Evolutionary conservation across 2,113 vertebrate genomes (phyloP).

Genomic region (Okapia johnstoni): DNA sequence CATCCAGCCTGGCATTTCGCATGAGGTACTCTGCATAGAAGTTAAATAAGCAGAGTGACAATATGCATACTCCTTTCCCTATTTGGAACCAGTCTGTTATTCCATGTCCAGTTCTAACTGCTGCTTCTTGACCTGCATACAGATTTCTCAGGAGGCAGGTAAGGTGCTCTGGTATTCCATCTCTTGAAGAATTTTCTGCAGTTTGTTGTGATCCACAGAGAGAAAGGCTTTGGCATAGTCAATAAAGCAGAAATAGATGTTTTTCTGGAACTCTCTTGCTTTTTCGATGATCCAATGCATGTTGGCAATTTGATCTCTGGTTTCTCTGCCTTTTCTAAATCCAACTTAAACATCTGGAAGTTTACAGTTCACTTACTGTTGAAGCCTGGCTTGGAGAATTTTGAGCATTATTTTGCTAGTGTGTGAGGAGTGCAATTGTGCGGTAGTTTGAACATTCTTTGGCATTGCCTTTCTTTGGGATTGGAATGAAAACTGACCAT

Average conservation of each 20-base stretch:
- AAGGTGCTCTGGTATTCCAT: neutral
- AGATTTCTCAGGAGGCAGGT: neutral
- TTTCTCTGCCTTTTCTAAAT: neutral
- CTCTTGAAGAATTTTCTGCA: neutral
- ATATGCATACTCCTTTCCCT: neutral
- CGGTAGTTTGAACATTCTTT: neutral
- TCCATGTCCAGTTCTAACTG: neutral
- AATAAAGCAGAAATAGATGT: neutral
- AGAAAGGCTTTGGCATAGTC: neutral
- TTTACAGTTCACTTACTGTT: fast-evolving
- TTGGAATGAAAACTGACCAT: neutral
- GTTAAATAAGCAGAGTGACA: neutral
- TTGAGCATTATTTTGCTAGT: neutral
- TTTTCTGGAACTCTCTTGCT: neutral
- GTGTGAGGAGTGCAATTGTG: neutral
- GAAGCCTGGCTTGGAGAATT: neutral
- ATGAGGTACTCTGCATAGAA: neutral
- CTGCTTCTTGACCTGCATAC: neutral
- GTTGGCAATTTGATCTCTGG: neutral
- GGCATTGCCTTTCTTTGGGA: neutral
- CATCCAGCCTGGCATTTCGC: fast-evolving
- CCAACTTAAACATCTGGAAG: neutral
- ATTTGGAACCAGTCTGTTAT: neutral
- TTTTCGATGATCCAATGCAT: fast-evolving
- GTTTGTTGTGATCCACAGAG: neutral